Percentiles rank a stretch among this genome's conserved stretches.
phyloP scores from a whole-genome alignment of 1,140 invertebrate genomes.

The Drosophila carrolli region DNA sequence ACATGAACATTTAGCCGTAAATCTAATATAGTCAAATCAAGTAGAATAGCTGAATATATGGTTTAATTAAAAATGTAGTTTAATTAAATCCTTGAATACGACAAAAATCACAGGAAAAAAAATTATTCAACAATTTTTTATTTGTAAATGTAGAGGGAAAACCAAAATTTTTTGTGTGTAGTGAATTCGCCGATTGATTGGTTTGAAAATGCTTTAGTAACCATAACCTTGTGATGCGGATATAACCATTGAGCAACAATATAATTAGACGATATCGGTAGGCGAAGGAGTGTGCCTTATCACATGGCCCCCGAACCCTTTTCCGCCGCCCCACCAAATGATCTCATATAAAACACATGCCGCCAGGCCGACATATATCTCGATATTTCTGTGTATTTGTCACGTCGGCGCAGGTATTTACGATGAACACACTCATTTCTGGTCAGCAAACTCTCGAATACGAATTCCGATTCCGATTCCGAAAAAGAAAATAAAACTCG shows the following conservation, averaged over 20 bases:
- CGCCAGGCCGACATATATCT: constrained; percentile 4
- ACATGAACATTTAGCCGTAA: too few species aligned
- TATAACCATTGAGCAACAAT: constrained; percentile 21
- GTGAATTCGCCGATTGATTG: neutral
- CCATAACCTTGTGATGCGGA: constrained; percentile 8
- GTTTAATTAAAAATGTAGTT: too few species aligned
- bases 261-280: constrained; percentile 33
- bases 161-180: neutral
- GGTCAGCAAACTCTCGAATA: constrained; percentile 39
- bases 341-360: constrained; percentile 19
- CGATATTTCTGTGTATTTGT: constrained; percentile 12
- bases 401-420: constrained; percentile 11
- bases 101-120: too few species aligned
- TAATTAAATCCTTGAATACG: too few species aligned
- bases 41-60: too few species aligned
- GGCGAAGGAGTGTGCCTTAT: constrained; percentile 19
- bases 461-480: constrained; percentile 8
- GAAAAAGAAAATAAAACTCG: constrained; percentile 10
- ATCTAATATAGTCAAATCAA: too few species aligned
- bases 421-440: constrained; percentile 9
- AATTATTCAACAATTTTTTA: too few species aligned
- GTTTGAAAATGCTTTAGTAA: neutral
- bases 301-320: constrained; percentile 7
- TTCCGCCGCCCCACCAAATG: neutral
- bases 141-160: too few species aligned